These are phyloP conservation scores for Fratercula arctica DNA, from an alignment of 2,797 vertebrate species.

Conservation along the genomic window DNA sequence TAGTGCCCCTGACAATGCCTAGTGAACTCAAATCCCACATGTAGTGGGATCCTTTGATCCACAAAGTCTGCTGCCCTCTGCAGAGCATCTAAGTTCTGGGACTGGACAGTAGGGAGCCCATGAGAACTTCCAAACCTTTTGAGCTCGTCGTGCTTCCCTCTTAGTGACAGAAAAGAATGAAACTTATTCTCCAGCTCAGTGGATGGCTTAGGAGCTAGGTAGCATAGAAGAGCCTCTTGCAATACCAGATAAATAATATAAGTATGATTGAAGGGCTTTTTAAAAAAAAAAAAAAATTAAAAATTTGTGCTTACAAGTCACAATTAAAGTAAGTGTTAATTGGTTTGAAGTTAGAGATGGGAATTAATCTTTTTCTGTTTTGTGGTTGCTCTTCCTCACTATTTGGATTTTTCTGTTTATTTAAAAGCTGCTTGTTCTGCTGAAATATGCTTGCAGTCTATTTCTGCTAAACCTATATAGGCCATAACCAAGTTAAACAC, in stretches of 20 bases:
- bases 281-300: neutral
- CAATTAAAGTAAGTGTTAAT: neutral
- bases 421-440: neutral
- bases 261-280: neutral
- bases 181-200: neutral
- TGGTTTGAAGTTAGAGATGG: neutral
- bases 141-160: neutral
- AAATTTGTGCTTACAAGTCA: neutral
- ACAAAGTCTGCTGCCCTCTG: neutral
- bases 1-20: neutral
- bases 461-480: neutral
- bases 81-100: neutral
- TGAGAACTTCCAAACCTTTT: slow-evolving; percentile 47
- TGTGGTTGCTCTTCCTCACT: neutral
- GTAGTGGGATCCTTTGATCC: neutral
- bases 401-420: neutral
- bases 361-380: neutral
- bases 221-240: neutral
- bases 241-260: neutral
- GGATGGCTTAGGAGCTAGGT: neutral
- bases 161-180: neutral
- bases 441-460: neutral
- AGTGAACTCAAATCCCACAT: neutral
- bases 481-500: neutral
- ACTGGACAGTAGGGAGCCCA: neutral